phyloP scores from a whole-genome alignment of 1,140 invertebrate species.

The Calliopsis andreniformis region DNA sequence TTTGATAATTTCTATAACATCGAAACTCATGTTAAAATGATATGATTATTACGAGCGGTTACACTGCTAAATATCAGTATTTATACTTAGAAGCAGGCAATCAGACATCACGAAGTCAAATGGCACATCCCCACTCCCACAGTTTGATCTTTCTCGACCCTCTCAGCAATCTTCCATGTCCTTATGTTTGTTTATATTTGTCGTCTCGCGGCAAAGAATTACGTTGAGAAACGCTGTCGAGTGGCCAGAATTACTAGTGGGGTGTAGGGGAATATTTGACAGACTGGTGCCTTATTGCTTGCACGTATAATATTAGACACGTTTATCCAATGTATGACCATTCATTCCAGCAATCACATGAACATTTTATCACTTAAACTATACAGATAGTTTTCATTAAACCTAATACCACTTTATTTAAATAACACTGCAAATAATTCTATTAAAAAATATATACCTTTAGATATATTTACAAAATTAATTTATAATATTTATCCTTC shows the following conservation, averaged over 20 bases:
- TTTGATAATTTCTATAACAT: conserved; percentile 1
- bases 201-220: no score
- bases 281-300: no score
- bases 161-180: no score
- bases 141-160: no score
- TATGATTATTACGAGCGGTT: conserved; percentile 19
- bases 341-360: conserved; percentile 38
- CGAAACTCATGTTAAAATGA: conserved; percentile 8
- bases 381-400: conserved; percentile 52
- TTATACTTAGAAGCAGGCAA: no score
- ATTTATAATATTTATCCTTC: conserved; percentile 40
- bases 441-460: conserved; percentile 66
- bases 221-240: no score
- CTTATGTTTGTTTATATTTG: no score
- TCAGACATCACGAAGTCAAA: no score
- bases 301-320: conserved; percentile 37
- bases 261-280: no score
- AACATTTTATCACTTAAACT: conserved; percentile 51
- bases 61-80: conserved; percentile 42
- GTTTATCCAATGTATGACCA: conserved; percentile 51
- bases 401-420: conserved; percentile 51
- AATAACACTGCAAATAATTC: conserved; percentile 61
- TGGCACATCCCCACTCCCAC: no score
- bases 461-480: conserved; percentile 68
- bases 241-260: no score